Conservation (phyloP, 2,888 invertebrate genomes). For the Ceratothoa steindachneri region DNA sequence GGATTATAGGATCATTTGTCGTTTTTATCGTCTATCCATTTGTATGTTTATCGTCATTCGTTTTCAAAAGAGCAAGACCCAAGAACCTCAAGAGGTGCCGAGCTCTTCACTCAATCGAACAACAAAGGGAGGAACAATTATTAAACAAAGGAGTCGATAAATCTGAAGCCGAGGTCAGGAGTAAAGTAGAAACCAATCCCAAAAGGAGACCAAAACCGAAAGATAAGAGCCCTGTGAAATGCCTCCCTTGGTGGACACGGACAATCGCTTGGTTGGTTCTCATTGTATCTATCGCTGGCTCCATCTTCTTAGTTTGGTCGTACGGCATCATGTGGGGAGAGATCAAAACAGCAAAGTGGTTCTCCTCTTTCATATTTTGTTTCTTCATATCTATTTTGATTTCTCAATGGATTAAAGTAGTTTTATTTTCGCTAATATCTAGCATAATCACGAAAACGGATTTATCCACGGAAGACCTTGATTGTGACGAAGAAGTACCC, state of each 20-base stretch:
- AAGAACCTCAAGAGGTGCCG: constrained; percentile 23
- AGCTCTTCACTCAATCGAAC: constrained; percentile 28
- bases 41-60: constrained; percentile 27
- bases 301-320: constrained; percentile 54
- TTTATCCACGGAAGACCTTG: constrained; percentile 52
- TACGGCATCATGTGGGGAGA: constrained; percentile 57
- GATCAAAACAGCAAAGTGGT: constrained; percentile 55
- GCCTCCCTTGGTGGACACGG: constrained; percentile 50
- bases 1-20: constrained; percentile 54
- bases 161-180: not conserved
- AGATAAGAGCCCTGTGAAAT: constrained; percentile 11
- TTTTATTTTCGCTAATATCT: constrained; percentile 49
- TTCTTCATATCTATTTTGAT: constrained; percentile 56
- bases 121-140: constrained; percentile 19
- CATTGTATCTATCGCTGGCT: constrained; percentile 51
- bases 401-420: constrained; percentile 57
- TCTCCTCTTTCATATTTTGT: constrained; percentile 55
- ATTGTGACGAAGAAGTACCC: constrained; percentile 52
- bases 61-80: constrained; percentile 54
- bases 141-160: not conserved
- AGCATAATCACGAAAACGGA: constrained; percentile 49
- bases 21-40: constrained; percentile 52
- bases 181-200: not conserved
- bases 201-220: constrained; percentile 15
- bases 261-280: constrained; percentile 55